These are phyloP conservation scores for Mustela lutreola DNA, from an alignment of 2,113 vertebrate species.

Conservation along the genomic window DNA sequence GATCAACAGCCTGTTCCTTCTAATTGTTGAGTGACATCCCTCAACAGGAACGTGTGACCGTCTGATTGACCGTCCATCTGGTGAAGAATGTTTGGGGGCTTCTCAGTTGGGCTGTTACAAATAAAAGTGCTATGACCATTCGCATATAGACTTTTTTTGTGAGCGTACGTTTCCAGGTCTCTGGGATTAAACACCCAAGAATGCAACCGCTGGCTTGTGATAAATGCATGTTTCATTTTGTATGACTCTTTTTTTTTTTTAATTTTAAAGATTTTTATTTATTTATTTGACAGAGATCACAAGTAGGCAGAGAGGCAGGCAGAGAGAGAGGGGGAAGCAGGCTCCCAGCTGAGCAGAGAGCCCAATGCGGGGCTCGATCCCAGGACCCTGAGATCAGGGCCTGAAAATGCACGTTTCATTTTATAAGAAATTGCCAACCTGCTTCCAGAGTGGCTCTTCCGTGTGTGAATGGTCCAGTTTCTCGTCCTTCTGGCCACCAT, in stretches of 20 bases:
- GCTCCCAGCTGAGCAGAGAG: too few species aligned
- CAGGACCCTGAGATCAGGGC: too few species aligned
- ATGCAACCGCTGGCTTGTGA: background rate
- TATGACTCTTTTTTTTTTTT: too few species aligned
- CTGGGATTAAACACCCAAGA: background rate
- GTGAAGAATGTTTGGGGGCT: background rate
- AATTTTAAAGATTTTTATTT: too few species aligned
- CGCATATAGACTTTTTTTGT: background rate
- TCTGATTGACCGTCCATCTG: background rate
- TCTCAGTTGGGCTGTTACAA: background rate
- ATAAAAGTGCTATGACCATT: background rate
- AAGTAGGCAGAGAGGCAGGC: too few species aligned
- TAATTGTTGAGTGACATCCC: background rate
- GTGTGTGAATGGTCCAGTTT: background rate
- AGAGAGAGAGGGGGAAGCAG: too few species aligned
- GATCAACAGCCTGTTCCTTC: background rate
- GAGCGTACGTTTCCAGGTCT: background rate
- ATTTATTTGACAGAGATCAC: too few species aligned
- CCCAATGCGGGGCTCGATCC: too few species aligned
- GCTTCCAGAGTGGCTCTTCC: background rate
- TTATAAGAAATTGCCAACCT: background rate
- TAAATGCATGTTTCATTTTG: background rate
- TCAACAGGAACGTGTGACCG: too few species aligned
- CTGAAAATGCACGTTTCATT: background rate
- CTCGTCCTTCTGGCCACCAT: background rate